Percentiles rank a stretch among this genome's conserved stretches.
Conservation (phyloP, 2,797 vertebrate genomes). For the Allochrocebus solatus region DNA sequence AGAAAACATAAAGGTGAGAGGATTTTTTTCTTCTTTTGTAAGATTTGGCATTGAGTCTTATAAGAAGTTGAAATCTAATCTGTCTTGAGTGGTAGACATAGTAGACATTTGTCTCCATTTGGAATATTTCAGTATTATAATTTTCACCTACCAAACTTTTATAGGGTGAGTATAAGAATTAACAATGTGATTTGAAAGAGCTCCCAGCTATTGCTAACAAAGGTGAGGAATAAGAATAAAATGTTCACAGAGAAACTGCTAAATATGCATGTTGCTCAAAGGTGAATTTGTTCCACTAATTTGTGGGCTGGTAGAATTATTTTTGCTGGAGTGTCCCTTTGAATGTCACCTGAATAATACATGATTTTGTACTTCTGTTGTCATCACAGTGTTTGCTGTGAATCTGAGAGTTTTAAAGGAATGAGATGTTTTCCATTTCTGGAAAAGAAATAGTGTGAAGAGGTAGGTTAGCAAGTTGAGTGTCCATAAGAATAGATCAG, state of each 20-base stretch:
- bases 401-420: slow-evolving; percentile 57
- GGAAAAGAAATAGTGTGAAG: slow-evolving; percentile 43
- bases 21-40: not conserved
- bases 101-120: slow-evolving; percentile 43
- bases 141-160: slow-evolving; percentile 55
- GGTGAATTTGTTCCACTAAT: slow-evolving; percentile 7
- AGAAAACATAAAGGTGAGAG: not conserved
- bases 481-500: slow-evolving; percentile 6
- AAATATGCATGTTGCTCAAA: slow-evolving; percentile 59
- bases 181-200: slow-evolving; percentile 46
- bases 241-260: slow-evolving; percentile 36
- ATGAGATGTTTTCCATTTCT: slow-evolving; percentile 46
- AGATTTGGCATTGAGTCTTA: not conserved
- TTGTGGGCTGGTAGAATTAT: not conserved
- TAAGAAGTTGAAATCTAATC: slow-evolving; percentile 55
- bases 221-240: slow-evolving; percentile 57
- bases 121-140: slow-evolving; percentile 55
- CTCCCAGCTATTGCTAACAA: slow-evolving; percentile 40
- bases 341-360: slow-evolving; percentile 68
- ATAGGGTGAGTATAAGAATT: slow-evolving; percentile 35
- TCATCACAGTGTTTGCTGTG: not conserved
- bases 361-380: slow-evolving; percentile 49
- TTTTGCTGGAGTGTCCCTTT: slow-evolving; percentile 39
- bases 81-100: not conserved
- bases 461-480: not conserved